A percentile compares a stretch with the other conserved stretches of the same genome.
Conservation (phyloP, 1,140 invertebrate genomes). For the Aricia agestis region DNA sequence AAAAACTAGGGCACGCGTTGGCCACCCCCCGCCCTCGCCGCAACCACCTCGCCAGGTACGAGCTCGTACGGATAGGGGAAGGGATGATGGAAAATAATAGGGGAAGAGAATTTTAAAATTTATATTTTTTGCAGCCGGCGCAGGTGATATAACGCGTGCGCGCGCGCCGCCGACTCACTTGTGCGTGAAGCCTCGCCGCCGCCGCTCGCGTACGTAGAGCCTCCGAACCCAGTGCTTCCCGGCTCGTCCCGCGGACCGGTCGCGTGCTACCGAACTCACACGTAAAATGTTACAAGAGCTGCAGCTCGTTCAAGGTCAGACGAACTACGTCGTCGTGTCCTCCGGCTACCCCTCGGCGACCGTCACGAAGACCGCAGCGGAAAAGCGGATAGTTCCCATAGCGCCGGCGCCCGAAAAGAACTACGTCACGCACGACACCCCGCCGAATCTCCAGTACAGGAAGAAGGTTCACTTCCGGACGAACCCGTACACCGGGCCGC, state of each 20-base stretch:
- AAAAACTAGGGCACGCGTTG: slow-evolving; percentile 70
- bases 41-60: slow-evolving; percentile 65
- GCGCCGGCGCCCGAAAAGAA: slow-evolving; percentile 76
- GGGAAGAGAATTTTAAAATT: slow-evolving; percentile 75
- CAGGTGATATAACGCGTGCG: slow-evolving; percentile 74
- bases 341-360: slow-evolving; percentile 63
- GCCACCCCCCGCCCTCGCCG: slow-evolving; percentile 44
- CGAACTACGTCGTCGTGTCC: slow-evolving; percentile 77
- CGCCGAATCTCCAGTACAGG: slow-evolving; percentile 78
- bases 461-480: slow-evolving; percentile 83
- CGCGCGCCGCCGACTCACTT: slow-evolving; percentile 70
- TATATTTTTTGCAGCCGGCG: slow-evolving; percentile 75
- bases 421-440: slow-evolving; percentile 67
- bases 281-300: slow-evolving; percentile 74
- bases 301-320: slow-evolving; percentile 73
- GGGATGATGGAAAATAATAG: slow-evolving; percentile 75
- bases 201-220: slow-evolving; percentile 46
- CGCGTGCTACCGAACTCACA: slow-evolving; percentile 41
- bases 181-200: slow-evolving; percentile 62
- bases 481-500: slow-evolving; percentile 79
- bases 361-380: slow-evolving; percentile 49
- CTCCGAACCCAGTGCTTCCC: slow-evolving; percentile 58
- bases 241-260: slow-evolving; percentile 54
- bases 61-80: slow-evolving; percentile 68
- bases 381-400: slow-evolving; percentile 74